These are phyloP conservation scores for Chrysocyon brachyurus DNA, from an alignment of 2,797 vertebrate species.

Conservation along the genomic window DNA sequence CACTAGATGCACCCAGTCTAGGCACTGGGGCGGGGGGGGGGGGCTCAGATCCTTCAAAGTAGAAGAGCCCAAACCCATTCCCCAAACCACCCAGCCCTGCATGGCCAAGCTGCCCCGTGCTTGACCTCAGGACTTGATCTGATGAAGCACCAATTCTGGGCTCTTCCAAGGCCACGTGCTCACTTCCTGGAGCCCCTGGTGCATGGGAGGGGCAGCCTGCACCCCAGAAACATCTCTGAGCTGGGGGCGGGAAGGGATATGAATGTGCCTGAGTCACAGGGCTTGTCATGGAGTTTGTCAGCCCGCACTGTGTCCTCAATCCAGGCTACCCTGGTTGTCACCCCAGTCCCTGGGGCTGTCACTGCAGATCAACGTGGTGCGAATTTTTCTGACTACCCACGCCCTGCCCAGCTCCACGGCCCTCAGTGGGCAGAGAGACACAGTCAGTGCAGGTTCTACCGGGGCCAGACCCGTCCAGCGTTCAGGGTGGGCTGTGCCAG, in stretches of 20 bases:
- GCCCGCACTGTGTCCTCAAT: neutral
- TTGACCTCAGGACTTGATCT: neutral
- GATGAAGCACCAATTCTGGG: neutral
- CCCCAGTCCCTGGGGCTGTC: neutral
- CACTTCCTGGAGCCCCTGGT: neutral
- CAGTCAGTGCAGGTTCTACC: neutral
- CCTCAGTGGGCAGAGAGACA: neutral
- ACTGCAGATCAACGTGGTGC: neutral
- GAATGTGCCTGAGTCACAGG: slow-evolving; percentile 74
- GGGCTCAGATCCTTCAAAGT: neutral
- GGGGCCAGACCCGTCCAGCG: neutral
- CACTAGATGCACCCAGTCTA: no score
- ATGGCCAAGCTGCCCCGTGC: neutral
- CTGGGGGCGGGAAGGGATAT: slow-evolving; percentile 65
- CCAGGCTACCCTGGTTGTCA: slow-evolving; percentile 47
- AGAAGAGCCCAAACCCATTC: neutral
- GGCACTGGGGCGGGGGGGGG: neutral
- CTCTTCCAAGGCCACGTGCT: neutral
- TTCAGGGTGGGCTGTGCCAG: neutral
- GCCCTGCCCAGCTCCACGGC: neutral
- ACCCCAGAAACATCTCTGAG: neutral
- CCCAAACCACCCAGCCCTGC: neutral
- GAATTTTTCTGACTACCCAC: neutral
- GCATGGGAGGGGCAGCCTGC: neutral
- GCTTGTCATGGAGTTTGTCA: slow-evolving; percentile 62